Evolutionary conservation across 2,888 invertebrate species (phyloP).

Genomic region (Crocallis elinguaria): DNA sequence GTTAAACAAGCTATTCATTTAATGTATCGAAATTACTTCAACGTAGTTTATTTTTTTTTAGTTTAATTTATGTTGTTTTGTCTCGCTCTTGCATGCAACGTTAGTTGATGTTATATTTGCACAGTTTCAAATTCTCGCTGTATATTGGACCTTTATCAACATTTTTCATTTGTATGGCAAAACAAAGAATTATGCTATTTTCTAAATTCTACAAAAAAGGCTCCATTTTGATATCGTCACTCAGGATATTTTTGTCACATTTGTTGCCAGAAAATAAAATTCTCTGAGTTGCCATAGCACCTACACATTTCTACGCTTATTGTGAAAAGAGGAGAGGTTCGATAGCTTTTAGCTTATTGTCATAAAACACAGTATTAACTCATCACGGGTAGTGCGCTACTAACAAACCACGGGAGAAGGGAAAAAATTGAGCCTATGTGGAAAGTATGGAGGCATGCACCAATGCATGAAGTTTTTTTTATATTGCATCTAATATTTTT

Average conservation of each 20-base stretch:
- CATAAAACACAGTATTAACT: background rate
- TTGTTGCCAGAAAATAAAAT: background rate
- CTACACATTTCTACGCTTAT: conserved; percentile 1
- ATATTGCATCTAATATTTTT: background rate
- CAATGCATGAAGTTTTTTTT: conserved; percentile 1
- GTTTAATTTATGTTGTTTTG: conserved; percentile 16
- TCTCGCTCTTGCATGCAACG: conserved; percentile 51
- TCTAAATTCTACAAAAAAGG: background rate
- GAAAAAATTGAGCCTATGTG: background rate
- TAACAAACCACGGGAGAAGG: background rate
- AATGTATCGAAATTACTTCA: too few species aligned
- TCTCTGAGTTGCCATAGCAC: conserved; percentile 10
- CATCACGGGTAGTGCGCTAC: conserved; percentile 6
- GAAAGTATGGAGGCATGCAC: background rate
- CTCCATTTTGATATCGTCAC: background rate
- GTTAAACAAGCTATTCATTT: too few species aligned
- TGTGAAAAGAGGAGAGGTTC: conserved; percentile 2
- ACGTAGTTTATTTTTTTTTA: background rate
- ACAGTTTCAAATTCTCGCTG: conserved; percentile 53
- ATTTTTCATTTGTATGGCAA: conserved; percentile 31
- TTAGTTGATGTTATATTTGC: conserved; percentile 49
- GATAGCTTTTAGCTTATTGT: conserved; percentile 2
- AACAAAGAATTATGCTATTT: background rate
- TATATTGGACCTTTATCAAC: conserved; percentile 74
- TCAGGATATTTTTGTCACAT: too few species aligned